Conservation (phyloP, 2,113 vertebrate species). For the Gasterosteus nipponicus region DNA sequence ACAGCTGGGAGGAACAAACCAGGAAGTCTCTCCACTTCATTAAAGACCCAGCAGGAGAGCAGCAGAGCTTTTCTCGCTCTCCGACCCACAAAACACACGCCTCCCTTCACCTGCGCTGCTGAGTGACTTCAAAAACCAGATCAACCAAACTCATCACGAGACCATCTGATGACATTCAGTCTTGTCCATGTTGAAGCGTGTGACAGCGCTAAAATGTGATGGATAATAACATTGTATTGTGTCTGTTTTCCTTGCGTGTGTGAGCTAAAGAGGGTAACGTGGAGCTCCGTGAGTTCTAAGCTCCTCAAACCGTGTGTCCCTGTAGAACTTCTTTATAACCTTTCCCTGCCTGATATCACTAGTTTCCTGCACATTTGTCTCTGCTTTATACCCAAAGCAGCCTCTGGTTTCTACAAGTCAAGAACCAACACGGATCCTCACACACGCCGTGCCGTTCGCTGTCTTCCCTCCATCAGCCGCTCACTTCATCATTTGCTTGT, state of each 20-base stretch:
- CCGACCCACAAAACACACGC: slow-evolving; percentile 23
- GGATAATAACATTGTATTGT: background rate
- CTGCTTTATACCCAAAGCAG: background rate
- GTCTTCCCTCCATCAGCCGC: slow-evolving; percentile 21
- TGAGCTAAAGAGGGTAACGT: background rate
- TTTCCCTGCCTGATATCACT: background rate
- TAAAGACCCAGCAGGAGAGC: slow-evolving; percentile 75
- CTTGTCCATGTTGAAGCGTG: background rate
- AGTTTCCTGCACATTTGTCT: background rate
- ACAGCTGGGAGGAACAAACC: slow-evolving; percentile 75
- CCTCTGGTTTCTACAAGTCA: slow-evolving; percentile 1
- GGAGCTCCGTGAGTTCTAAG: slow-evolving; percentile 34
- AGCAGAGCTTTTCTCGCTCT: slow-evolving; percentile 46
- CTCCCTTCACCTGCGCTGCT: background rate
- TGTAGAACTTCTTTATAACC: too few species aligned
- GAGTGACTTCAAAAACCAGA: background rate
- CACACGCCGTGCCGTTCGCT: slow-evolving; percentile 16
- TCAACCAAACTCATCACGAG: background rate
- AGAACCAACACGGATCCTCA: slow-evolving; percentile 29
- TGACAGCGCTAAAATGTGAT: background rate
- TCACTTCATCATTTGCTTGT: slow-evolving; percentile 66
- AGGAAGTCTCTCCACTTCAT: slow-evolving; percentile 78
- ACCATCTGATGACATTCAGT: background rate
- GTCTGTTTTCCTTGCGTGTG: background rate
- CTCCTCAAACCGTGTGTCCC: slow-evolving; percentile 12